Evolutionary conservation across 1,140 invertebrate species (phyloP).

Genomic region (Drosophila pachea): DNA sequence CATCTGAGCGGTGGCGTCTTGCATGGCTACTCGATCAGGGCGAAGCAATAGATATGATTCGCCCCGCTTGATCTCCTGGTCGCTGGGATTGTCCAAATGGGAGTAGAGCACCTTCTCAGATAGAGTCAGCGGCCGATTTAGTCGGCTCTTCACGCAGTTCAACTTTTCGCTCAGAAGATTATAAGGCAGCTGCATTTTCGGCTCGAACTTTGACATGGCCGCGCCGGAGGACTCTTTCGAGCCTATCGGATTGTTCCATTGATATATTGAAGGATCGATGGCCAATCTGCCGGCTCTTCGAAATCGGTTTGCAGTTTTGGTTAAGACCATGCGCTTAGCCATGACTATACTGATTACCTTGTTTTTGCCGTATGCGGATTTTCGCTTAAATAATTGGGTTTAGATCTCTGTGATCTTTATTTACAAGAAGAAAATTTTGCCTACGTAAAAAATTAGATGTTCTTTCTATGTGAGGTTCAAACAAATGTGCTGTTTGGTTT

Average conservation of each 20-base stretch:
- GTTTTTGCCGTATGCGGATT: no score
- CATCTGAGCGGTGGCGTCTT: conserved; percentile 99
- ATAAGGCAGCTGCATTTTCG: conserved; percentile 87
- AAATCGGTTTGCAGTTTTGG: neutral
- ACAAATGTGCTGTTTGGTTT: no score
- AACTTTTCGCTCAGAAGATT: conserved; percentile 90
- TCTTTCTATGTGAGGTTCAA: no score
- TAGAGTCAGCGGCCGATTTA: conserved; percentile 95
- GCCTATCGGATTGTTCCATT: conserved; percentile 40
- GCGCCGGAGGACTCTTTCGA: conserved; percentile 80
- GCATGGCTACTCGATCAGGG: conserved; percentile 99
- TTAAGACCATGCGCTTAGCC: no score
- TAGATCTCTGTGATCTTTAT: no score
- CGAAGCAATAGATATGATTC: conserved; percentile 94
- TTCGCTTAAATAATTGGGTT: no score
- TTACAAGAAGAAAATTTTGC: no score
- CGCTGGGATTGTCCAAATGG: conserved; percentile 96
- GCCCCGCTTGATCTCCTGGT: conserved; percentile 90
- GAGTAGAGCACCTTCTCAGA: conserved; percentile 99
- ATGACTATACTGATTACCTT: no score
- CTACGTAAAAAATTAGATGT: no score
- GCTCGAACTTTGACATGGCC: conserved; percentile 95
- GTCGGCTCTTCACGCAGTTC: conserved; percentile 89
- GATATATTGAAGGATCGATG: conserved; percentile 21
- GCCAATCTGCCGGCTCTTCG: conserved; percentile 18